These are phyloP conservation scores for Clunio marinus DNA, from an alignment of 2,888 invertebrate species.

Conservation along the genomic window DNA sequence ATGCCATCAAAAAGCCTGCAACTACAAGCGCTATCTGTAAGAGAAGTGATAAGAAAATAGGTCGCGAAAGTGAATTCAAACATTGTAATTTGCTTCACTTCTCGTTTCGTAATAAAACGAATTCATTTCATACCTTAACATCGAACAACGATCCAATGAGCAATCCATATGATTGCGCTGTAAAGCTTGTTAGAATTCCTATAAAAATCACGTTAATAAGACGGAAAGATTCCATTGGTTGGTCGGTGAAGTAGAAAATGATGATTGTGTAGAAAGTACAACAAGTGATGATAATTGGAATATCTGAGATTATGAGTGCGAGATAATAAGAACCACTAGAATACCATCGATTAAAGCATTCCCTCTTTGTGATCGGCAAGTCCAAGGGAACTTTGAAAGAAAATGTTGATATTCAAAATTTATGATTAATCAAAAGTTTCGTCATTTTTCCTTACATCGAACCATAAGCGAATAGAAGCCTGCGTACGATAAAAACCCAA, in stretches of 20 bases:
- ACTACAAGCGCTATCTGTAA: conserved; percentile 79
- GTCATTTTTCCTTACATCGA: conserved; percentile 66
- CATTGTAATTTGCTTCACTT: neutral
- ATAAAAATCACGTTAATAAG: conserved; percentile 68
- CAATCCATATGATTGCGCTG: conserved; percentile 81
- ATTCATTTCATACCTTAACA: conserved; percentile 59
- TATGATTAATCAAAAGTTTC: neutral
- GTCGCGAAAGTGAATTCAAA: neutral
- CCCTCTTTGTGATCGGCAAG: conserved; percentile 73
- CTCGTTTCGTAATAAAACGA: neutral
- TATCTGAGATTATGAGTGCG: conserved; percentile 71
- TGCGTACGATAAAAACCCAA: conserved; percentile 92
- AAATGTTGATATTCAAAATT: neutral
- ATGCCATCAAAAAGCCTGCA: conserved; percentile 81
- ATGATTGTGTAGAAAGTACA: conserved; percentile 71
- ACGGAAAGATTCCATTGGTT: conserved; percentile 69
- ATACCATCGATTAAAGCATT: conserved; percentile 89
- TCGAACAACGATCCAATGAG: conserved; percentile 77
- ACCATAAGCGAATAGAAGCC: conserved; percentile 87
- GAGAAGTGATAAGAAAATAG: conserved; percentile 11
- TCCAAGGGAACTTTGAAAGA: conserved; percentile 78
- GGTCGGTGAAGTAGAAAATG: conserved; percentile 82
- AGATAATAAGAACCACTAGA: conserved; percentile 76
- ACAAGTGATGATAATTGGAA: conserved; percentile 75
- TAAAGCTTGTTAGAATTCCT: conserved; percentile 71